Evolutionary conservation across 2,113 vertebrate genomes (phyloP), one percentile per base, ranked within the genome.

Genomic region (Vulpes lagopus): DNA sequence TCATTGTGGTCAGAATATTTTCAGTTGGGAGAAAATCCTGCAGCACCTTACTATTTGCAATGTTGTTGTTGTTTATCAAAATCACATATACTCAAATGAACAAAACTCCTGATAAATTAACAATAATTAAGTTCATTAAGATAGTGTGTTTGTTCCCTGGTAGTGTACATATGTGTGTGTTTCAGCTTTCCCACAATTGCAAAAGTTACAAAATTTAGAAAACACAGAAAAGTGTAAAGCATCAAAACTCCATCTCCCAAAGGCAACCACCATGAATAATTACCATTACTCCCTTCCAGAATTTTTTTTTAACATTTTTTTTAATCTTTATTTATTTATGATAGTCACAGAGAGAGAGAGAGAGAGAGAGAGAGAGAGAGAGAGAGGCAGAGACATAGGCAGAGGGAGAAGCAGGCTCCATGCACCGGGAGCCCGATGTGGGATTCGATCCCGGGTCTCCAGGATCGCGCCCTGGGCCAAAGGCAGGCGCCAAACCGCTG

Each of bases 41-140:
- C 62, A 49, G 65, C 64, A 32, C 17, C 30, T 14, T 83, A 43
- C 38, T 43, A 83, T 96, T 94, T 95, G n/a, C 51, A 27, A 9
- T 76, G 84, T 20, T 60, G 16, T 20, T 60, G 16, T 82, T 80
- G 43, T 82, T 59, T 15, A 69, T 76, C 14, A 79, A 78, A 94
- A 95, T 30, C 49, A 62, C 51, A 91, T 38, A 60, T 79, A 92
- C 91, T 57, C 55, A 95, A 92, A 79, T n/a, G 60, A 93, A 91
- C 32, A 95, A 92, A 85, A 80, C 81, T 80, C 38, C 35, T 89
- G 49, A 76, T 93, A 87, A 89, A 94, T 94, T 85, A 95, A 78
- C 2, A 65, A 79, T 92, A 91, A 85, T 81, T 32, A 91, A 73
- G 9, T 79, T 79, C 89, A 96, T 20, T 67, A 57, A 76, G 71